Conservation (phyloP, 2,797 vertebrate genomes). For the Falco columbarius region DNA sequence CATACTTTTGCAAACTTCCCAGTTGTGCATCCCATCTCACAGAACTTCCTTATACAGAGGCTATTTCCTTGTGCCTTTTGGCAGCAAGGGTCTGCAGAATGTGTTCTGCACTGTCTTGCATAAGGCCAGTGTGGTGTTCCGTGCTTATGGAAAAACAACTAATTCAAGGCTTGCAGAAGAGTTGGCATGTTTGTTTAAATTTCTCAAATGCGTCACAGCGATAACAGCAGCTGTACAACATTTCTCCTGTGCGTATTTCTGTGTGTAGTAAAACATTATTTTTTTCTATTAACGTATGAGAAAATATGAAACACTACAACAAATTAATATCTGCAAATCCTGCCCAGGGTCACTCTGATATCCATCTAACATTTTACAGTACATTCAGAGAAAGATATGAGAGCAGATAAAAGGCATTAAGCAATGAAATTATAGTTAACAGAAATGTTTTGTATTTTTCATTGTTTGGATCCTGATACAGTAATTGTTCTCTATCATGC, state of each 20-base stretch:
- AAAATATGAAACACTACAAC: not conserved
- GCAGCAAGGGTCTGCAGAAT: not conserved
- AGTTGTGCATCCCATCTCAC: not conserved
- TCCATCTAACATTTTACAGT: not conserved
- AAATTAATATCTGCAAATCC: not conserved
- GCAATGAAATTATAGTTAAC: not conserved
- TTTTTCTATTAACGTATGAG: not conserved
- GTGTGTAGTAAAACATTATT: not conserved
- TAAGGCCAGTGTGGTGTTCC: rapidly evolving
- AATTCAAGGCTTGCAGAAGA: not conserved
- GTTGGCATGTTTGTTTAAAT: not conserved
- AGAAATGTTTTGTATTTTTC: not conserved
- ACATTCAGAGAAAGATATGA: not conserved
- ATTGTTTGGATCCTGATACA: not conserved
- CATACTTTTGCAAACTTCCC: not conserved
- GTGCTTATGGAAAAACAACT: not conserved
- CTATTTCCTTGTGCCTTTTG: not conserved
- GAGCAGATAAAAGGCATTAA: not conserved
- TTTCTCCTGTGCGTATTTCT: not conserved
- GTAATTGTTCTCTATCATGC: not conserved
- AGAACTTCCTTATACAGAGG: not conserved
- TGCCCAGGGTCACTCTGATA: not conserved
- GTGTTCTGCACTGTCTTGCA: not conserved
- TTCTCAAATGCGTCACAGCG: not conserved
- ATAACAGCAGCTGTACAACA: not conserved